A percentile compares a stretch with the other conserved stretches of the same genome.
Evolutionary conservation across 2,888 invertebrate genomes (phyloP).

Genomic region (Cheilosia urbana): DNA sequence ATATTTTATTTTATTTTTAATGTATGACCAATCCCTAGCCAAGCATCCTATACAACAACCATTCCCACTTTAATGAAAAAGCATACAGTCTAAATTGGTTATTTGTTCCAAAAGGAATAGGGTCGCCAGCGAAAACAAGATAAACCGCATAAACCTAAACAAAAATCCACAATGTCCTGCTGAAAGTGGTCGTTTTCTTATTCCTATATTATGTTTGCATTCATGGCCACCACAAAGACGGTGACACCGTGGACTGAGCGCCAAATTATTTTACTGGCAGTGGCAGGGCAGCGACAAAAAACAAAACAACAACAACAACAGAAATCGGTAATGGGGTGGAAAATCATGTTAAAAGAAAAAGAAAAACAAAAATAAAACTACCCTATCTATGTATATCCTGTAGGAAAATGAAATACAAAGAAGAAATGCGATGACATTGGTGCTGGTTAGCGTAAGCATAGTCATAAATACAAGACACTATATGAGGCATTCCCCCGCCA

Average conservation of each 20-base stretch:
- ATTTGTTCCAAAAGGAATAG: conserved; percentile 5
- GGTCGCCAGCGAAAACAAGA: conserved; percentile 3
- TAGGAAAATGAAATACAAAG: no score
- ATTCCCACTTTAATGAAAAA: conserved; percentile 5
- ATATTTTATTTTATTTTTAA: no score
- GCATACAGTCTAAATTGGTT: conserved; percentile 16
- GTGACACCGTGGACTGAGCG: no score
- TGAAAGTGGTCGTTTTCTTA: neutral
- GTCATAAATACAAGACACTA: neutral
- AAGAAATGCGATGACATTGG: no score
- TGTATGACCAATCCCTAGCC: no score
- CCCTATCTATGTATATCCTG: neutral
- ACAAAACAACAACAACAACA: neutral
- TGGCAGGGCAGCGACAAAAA: conserved; percentile 1
- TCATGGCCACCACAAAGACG: neutral
- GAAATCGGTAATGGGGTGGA: conserved; percentile 37
- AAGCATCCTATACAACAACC: no score
- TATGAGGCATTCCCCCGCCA: no score
- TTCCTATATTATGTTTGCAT: conserved; percentile 1
- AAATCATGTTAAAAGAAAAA: conserved; percentile 33
- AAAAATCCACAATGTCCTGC: conserved; percentile 23
- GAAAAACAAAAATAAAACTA: conserved; percentile 15
- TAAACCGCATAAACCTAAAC: conserved; percentile 19
- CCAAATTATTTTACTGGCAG: neutral
- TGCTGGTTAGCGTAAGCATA: no score